A percentile compares a stretch with the other conserved stretches of the same genome.
Evolutionary conservation across 1,140 invertebrate genomes (phyloP).

Genomic region (Conus ventricosus): DNA sequence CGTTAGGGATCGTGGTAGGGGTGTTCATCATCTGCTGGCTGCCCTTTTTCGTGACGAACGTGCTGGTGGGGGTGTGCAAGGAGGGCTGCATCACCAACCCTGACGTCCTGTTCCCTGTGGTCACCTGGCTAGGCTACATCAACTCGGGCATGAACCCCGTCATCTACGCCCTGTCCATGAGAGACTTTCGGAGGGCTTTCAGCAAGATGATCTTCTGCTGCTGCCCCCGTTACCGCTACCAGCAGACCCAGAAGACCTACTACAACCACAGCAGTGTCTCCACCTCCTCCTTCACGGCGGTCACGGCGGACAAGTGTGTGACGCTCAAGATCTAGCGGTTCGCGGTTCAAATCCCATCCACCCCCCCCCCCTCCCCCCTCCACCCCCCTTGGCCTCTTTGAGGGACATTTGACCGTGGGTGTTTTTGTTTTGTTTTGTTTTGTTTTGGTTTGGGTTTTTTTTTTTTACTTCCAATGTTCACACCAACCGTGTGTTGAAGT

Average conservation of each 20-base stretch:
- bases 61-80: conserved; percentile 87
- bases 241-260: conserved; percentile 34
- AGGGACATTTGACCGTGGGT: no score
- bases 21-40: conserved; percentile 98
- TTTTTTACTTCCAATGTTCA: background rate
- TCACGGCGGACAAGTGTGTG: conserved; percentile 53
- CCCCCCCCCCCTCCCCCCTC: no score
- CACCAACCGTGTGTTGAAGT: no score
- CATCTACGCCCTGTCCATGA: conserved; percentile 82
- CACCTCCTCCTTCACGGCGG: conserved; percentile 62
- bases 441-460: no score
- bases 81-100: conserved; percentile 73
- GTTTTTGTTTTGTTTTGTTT: no score
- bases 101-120: conserved; percentile 65
- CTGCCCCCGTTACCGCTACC: conserved; percentile 59
- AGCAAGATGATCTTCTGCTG: conserved; percentile 81
- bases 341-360: background rate
- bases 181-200: conserved; percentile 78
- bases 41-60: conserved; percentile 94
- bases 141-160: conserved; percentile 77
- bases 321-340: conserved; percentile 45
- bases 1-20: conserved; percentile 94
- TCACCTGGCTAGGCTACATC: conserved; percentile 77
- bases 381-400: no score
- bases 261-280: conserved; percentile 52